Conservation (phyloP, 2,113 vertebrate genomes). For the Corythaixoides concolor region DNA sequence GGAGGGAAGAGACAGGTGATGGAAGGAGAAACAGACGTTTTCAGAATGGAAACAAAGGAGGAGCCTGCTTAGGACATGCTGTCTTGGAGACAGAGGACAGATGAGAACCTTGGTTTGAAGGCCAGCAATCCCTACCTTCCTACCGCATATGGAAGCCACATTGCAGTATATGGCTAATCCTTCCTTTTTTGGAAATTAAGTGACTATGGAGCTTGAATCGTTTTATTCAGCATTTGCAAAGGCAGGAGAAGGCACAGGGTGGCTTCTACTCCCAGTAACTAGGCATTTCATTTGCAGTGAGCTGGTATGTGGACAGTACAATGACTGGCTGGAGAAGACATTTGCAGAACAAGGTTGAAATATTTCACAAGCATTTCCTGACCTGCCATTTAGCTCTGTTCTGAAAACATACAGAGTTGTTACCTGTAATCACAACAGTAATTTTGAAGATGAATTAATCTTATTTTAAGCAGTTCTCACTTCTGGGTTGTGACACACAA, state of each 20-base stretch:
- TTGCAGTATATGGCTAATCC: accelerated
- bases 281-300: not conserved
- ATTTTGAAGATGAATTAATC: not conserved
- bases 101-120: not conserved
- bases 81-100: not conserved
- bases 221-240: not conserved
- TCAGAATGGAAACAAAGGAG: not conserved
- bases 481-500: not conserved
- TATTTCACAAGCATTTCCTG: not conserved
- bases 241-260: not conserved
- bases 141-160: not conserved
- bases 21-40: not conserved
- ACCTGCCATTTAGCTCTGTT: not conserved
- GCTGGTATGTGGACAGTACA: accelerated
- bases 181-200: not conserved
- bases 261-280: not conserved
- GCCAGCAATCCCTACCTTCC: not conserved
- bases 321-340: not conserved
- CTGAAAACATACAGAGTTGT: not conserved
- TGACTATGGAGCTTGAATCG: not conserved
- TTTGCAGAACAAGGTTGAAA: not conserved
- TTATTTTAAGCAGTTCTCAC: not conserved
- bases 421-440: not conserved
- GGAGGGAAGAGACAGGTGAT: not conserved
- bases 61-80: not conserved